Percentiles rank a stretch among this genome's conserved stretches.
Conservation (phyloP, 1,140 invertebrate species). For the Ips typographus region DNA sequence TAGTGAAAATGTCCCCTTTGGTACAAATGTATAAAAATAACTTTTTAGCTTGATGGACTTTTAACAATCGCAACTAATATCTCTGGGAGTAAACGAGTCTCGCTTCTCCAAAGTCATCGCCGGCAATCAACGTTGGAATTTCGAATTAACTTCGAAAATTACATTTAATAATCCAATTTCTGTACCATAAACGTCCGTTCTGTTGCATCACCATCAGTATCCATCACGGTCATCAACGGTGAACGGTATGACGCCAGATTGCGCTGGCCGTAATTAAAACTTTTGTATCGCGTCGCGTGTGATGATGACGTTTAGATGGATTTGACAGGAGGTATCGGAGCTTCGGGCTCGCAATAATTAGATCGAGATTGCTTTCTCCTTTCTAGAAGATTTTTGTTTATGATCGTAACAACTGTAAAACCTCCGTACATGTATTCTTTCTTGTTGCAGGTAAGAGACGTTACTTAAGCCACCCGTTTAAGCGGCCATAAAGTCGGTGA, state of each 20-base stretch:
- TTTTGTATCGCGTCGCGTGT: not conserved
- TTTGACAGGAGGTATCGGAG: not conserved
- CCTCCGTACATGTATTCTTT: not conserved
- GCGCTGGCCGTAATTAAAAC: not conserved
- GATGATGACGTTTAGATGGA: not conserved
- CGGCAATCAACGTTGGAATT: not conserved
- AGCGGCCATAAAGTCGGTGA: not conserved
- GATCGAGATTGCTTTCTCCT: not conserved
- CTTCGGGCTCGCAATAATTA: not conserved
- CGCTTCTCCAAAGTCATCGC: not conserved
- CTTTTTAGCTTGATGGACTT: too few relatives aligned
- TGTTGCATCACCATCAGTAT: not conserved
- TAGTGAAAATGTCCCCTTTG: too few relatives aligned
- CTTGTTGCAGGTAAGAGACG: not conserved
- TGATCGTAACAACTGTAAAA: not conserved
- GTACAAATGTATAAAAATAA: too few relatives aligned
- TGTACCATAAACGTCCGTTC: not conserved
- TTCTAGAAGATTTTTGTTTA: not conserved
- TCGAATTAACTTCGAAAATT: constrained; percentile 2
- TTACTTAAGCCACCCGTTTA: not conserved
- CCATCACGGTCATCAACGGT: not conserved
- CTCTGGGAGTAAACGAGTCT: not conserved
- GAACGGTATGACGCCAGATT: not conserved
- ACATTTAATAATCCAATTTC: constrained; percentile 5
- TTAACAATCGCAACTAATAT: too few relatives aligned